These are phyloP conservation scores for Heliconius ethilla DNA, from an alignment of 2,888 invertebrate genomes.

Conservation along the genomic window DNA sequence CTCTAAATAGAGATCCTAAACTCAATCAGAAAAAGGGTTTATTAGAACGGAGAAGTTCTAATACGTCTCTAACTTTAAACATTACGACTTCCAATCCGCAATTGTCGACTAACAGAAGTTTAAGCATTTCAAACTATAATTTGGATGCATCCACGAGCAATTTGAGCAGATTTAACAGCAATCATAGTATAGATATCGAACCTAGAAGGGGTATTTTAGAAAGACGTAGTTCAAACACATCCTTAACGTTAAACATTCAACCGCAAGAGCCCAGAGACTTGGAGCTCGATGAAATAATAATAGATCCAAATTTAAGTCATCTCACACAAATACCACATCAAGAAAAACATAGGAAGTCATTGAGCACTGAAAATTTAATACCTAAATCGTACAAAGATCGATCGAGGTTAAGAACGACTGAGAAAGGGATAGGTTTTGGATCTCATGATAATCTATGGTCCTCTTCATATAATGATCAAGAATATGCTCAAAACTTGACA, in stretches of 20 bases:
- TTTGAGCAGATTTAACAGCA: slow-evolving; percentile 75
- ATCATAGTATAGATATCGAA: slow-evolving; percentile 76
- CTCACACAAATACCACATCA: slow-evolving; percentile 61
- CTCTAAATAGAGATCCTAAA: slow-evolving; percentile 75
- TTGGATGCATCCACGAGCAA: slow-evolving; percentile 78
- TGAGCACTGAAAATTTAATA: slow-evolving; percentile 84
- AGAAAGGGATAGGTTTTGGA: slow-evolving; percentile 68
- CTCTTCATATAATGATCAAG: slow-evolving; percentile 68
- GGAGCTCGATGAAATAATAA: slow-evolving; percentile 71
- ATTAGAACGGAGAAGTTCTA: slow-evolving; percentile 93
- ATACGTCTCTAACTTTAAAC: slow-evolving; percentile 93
- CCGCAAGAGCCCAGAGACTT: slow-evolving; percentile 73
- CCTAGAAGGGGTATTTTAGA: slow-evolving; percentile 85
- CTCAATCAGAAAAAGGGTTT: slow-evolving; percentile 84
- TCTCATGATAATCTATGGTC: slow-evolving; percentile 80
- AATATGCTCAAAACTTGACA: slow-evolving; percentile 69
- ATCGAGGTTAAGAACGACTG: slow-evolving; percentile 60
- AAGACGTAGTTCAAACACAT: slow-evolving; percentile 91
- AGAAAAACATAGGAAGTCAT: slow-evolving; percentile 79
- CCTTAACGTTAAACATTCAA: slow-evolving; percentile 85
- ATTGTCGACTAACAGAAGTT: slow-evolving; percentile 69
- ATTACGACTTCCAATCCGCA: slow-evolving; percentile 76
- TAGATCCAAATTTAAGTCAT: slow-evolving; percentile 62
- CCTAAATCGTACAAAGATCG: slow-evolving; percentile 77
- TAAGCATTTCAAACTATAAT: slow-evolving; percentile 79